Conservation (phyloP, 2,113 vertebrate genomes). For the Reinhardtius hippoglossoides region DNA sequence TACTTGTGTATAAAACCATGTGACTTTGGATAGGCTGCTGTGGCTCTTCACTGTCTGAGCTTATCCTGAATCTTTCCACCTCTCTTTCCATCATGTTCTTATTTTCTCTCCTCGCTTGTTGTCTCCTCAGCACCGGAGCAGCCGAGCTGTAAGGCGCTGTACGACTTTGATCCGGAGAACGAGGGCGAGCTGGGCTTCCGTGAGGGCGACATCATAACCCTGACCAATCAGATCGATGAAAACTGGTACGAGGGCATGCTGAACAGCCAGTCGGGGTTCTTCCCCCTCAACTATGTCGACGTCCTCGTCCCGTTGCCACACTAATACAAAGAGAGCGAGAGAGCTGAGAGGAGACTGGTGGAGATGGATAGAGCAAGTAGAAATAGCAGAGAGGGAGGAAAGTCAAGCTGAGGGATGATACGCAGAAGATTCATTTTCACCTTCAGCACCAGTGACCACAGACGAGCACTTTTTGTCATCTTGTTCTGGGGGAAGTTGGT, state of each 20-base stretch:
- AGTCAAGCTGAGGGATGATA: slow-evolving; percentile 55
- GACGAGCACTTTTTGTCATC: slow-evolving; percentile 10
- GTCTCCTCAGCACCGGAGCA: slow-evolving; percentile 86
- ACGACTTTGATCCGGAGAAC: slow-evolving; percentile 97
- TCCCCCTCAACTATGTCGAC: slow-evolving; percentile 98
- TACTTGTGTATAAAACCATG: neutral
- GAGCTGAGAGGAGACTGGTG: slow-evolving; percentile 36
- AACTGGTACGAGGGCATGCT: slow-evolving; percentile 99
- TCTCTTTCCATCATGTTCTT: neutral
- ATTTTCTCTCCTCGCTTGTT: neutral
- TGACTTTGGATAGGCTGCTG: neutral
- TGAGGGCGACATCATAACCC: slow-evolving; percentile 95
- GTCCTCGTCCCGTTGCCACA: slow-evolving; percentile 93
- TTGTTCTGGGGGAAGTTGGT: slow-evolving; percentile 50
- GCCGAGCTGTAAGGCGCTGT: slow-evolving; percentile 95
- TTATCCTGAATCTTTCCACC: too few relatives aligned
- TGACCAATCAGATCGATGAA: slow-evolving; percentile 99
- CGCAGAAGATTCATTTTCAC: slow-evolving; percentile 64
- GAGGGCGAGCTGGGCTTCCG: slow-evolving; percentile 97
- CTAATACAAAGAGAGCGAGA: slow-evolving; percentile 76
- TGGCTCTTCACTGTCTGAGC: neutral
- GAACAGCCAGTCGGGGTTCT: slow-evolving; percentile 94
- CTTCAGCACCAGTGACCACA: slow-evolving; percentile 54
- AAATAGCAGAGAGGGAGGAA: slow-evolving; percentile 28
- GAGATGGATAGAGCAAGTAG: slow-evolving; percentile 38